Conservation (phyloP, 2,113 vertebrate genomes). For the Lampris incognitus region DNA sequence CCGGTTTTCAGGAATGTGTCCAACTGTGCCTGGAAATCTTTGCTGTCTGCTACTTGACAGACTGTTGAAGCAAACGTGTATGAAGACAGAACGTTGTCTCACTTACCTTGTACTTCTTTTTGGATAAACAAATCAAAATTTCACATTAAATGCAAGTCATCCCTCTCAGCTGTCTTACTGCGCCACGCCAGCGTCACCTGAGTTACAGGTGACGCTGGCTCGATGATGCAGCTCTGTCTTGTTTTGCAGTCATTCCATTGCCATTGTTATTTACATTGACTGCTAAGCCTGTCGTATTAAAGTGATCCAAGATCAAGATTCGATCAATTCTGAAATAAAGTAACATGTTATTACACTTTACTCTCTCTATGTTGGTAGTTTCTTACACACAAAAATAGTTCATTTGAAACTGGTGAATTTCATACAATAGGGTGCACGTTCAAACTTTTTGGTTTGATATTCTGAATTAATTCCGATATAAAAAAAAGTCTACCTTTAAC, state of each 20-base stretch:
- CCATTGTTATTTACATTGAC: too few species aligned
- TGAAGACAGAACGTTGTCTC: not conserved
- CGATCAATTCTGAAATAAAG: not conserved
- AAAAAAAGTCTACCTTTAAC: constrained; percentile 40
- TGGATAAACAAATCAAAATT: too few species aligned
- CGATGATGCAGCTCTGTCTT: too few species aligned
- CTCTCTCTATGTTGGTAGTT: too few species aligned
- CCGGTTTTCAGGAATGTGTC: constrained; percentile 46
- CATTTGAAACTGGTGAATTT: not conserved
- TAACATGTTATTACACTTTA: too few species aligned
- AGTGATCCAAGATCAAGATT: not conserved
- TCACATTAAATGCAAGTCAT: too few species aligned
- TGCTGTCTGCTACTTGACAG: not conserved
- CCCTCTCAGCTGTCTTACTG: too few species aligned
- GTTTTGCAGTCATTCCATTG: too few species aligned
- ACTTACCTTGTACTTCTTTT: too few species aligned
- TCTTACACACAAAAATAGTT: not conserved
- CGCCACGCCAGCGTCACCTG: too few species aligned
- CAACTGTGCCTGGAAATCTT: not conserved
- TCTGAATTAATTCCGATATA: constrained; percentile 6
- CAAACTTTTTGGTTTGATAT: constrained; percentile 7
- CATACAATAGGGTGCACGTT: not conserved
- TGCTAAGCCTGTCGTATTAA: not conserved
- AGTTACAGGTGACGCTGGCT: too few species aligned
- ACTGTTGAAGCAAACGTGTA: not conserved